Percentiles rank a stretch among this genome's conserved stretches.
Conservation (phyloP, 1,140 invertebrate species). For the Mizuhopecten yessoensis region DNA sequence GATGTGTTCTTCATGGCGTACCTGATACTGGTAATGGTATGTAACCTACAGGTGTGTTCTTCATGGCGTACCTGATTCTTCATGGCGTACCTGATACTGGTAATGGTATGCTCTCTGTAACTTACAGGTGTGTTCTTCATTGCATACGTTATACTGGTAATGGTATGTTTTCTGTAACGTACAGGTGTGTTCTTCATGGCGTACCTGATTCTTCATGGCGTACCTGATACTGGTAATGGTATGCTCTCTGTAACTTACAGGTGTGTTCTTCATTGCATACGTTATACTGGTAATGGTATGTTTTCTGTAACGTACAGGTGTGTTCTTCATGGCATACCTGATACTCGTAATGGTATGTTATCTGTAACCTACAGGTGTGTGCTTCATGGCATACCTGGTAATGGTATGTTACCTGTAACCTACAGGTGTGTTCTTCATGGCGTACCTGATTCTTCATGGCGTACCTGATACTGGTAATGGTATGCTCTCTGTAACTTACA, state of each 20-base stretch:
- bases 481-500: not conserved
- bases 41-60: too few species aligned
- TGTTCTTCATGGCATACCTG: too few species aligned
- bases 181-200: not conserved
- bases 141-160: not conserved
- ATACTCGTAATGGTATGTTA: too few species aligned
- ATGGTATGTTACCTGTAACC: not conserved
- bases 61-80: not conserved
- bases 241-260: too few species aligned
- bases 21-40: too few species aligned
- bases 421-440: not conserved
- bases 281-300: not conserved
- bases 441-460: not conserved
- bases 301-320: too few species aligned
- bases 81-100: too few species aligned
- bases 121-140: not conserved
- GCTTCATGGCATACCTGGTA: not conserved
- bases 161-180: not conserved
- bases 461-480: too few species aligned
- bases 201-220: too few species aligned
- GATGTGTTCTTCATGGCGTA: too few species aligned
- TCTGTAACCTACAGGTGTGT: not conserved
- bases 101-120: too few species aligned
- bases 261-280: too few species aligned
- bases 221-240: not conserved